Base-by-base conservation (phyloP, 2,113 vertebrate species). In the Lipophrys pholis region DNA sequence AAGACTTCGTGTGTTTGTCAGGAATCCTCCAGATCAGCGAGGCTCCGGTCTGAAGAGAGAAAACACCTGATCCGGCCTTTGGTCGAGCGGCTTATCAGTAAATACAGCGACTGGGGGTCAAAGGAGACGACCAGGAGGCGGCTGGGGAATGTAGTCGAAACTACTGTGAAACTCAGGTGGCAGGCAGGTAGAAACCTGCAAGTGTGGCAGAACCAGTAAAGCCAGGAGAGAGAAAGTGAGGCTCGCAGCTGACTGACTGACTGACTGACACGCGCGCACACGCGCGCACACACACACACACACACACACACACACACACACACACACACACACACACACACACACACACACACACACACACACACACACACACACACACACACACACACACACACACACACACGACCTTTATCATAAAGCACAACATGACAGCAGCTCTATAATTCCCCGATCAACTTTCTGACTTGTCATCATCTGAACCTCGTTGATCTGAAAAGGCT, bases 201-300 rank as follows among this genome's bases (percentile, higher is more conserved):
- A 11, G 62, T 87, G 92, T 89, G 77, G 90, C 70, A 84, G 80
- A 94, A 94, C 94, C 92, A 83, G 94, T 21, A 91, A 69, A 58
- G 85, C 52, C 71, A 92, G 91, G 77, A 2, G 60, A 58, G 21
- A 17, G 41, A 81, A 36, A 78, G 48, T 36, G 60, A 57, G 63
- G 11, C 45, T 14, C 12, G 17, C 58, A 89, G 69, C 43, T 77
- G 74, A 62, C 78, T 54, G 30, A n/a, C n/a, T n/a, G n/a, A n/a
- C n/a, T n/a, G n/a, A 30, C 21, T n/a, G n/a, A 30, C 21, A 30
- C 21, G 4, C 21, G 4, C 21, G 4, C 21, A 30, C 21, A 30
- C 21, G 4, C 21, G 4, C 21, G 4, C 21, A 30, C 21, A 30
- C 21, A 30, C 21, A 30, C 21, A 30, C 21, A 30, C 15, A 67